These are phyloP conservation scores for Gryllus bimaculatus DNA, from an alignment of 1,140 invertebrate genomes.

Conservation along the genomic window DNA sequence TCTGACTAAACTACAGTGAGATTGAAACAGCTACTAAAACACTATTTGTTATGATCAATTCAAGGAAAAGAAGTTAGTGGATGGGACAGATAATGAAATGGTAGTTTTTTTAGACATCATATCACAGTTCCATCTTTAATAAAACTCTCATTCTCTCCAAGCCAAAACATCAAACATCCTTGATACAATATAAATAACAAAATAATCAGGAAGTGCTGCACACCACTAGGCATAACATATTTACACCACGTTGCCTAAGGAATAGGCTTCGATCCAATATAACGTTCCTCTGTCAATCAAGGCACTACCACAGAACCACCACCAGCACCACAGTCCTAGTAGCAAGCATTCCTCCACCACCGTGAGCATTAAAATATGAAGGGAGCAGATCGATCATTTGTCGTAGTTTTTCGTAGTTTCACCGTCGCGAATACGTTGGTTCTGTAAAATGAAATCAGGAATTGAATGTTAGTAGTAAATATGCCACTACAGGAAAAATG, in stretches of 20 bases:
- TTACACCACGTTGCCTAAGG: too few relatives aligned
- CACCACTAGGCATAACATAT: too few relatives aligned
- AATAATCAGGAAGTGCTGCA: background rate
- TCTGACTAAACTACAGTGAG: too few relatives aligned
- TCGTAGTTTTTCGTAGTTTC: conserved; percentile 75
- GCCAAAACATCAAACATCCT: background rate
- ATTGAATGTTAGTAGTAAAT: background rate
- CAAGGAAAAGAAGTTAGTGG: too few relatives aligned
- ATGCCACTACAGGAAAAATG: background rate
- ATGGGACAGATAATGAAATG: too few relatives aligned
- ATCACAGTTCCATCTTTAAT: background rate
- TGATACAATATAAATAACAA: background rate
- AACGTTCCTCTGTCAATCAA: background rate
- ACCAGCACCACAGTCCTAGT: background rate
- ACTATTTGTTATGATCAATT: too few relatives aligned
- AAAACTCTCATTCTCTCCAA: background rate
- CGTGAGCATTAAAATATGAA: conserved; percentile 36
- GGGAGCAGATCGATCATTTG: conserved; percentile 73
- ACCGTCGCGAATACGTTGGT: conserved; percentile 74
- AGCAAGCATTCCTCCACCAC: background rate
- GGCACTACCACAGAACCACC: background rate
- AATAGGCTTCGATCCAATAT: too few relatives aligned
- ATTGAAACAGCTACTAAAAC: too few relatives aligned
- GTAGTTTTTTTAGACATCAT: background rate
- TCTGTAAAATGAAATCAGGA: conserved; percentile 43